These are phyloP conservation scores for Leptopilina boulardi DNA, from an alignment of 1,140 invertebrate species.

Conservation along the genomic window DNA sequence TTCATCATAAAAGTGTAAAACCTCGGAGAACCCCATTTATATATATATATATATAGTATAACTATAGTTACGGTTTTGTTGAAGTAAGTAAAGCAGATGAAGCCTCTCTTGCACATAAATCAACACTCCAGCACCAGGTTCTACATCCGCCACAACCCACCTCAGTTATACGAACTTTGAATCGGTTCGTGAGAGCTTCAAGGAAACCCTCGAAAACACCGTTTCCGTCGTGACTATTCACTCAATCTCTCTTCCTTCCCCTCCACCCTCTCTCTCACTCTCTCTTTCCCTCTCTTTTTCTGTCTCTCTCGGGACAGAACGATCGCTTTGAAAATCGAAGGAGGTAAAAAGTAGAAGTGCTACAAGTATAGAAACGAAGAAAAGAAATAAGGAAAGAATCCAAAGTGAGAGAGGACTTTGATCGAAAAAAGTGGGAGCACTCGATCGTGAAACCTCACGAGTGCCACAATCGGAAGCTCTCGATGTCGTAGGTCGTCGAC, in stretches of 20 bases:
- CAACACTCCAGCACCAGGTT: background rate
- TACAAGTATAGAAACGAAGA: conserved; percentile 19
- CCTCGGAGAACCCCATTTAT: background rate
- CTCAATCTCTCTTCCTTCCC: background rate
- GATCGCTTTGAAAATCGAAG: conserved; percentile 28
- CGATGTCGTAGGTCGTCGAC: conserved; percentile 50
- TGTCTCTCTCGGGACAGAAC: conserved; percentile 6
- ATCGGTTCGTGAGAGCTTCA: conserved; percentile 31
- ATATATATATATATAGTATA: too few relatives aligned
- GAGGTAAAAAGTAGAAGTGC: conserved; percentile 10
- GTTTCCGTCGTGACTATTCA: conserved; percentile 25
- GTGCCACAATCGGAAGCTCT: conserved; percentile 62
- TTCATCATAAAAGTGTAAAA: background rate
- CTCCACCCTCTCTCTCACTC: too few relatives aligned
- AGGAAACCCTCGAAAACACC: conserved; percentile 27
- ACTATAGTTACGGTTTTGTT: conserved; percentile 19
- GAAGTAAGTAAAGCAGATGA: conserved; percentile 19
- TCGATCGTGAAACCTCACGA: conserved; percentile 59
- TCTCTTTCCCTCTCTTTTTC: too few relatives aligned
- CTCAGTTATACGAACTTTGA: conserved; percentile 20
- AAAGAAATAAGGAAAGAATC: conserved; percentile 39
- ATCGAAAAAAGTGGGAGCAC: conserved; percentile 53
- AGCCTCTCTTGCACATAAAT: conserved; percentile 20
- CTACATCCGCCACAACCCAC: conserved; percentile 24
- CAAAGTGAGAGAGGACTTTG: conserved; percentile 54